Evolutionary conservation across 2,113 vertebrate species (phyloP).

Genomic region (Ctenomys sociabilis): DNA sequence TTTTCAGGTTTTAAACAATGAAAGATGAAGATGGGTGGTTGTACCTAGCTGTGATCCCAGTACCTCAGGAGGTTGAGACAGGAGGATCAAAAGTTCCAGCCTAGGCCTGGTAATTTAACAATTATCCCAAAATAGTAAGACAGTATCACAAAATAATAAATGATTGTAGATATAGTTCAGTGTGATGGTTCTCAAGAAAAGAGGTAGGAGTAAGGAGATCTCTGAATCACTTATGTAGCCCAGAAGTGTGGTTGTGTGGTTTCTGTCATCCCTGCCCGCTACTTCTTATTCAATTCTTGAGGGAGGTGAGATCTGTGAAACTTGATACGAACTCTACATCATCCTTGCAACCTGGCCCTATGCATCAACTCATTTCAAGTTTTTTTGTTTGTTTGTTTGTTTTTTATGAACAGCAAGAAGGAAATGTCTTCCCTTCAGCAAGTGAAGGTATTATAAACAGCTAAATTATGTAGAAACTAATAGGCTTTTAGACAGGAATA

Average conservation of each 20-base stretch:
- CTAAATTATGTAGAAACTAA: not conserved
- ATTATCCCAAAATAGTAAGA: not conserved
- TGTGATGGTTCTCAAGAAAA: not conserved
- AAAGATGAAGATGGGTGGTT: not conserved
- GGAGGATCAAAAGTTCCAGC: not conserved
- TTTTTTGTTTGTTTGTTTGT: not conserved
- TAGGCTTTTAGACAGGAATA: not conserved
- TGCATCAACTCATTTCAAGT: not conserved
- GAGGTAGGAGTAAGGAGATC: not conserved
- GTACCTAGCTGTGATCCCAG: not conserved
- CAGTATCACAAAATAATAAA: not conserved
- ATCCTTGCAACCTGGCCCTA: not conserved
- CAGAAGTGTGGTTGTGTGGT: not conserved
- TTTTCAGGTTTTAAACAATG: conserved; percentile 13
- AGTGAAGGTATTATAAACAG: not conserved
- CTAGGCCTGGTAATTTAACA: not conserved
- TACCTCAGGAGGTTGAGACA: not conserved
- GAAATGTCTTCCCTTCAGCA: not conserved
- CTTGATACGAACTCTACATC: not conserved
- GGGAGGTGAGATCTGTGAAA: not conserved
- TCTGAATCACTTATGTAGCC: not conserved
- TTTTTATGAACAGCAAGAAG: not conserved
- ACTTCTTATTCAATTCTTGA: not conserved
- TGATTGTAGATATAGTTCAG: not conserved
- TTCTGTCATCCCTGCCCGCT: not conserved